Evolutionary conservation across 2,888 invertebrate genomes (phyloP), one percentile per base, ranked within the genome.

Genomic region (Gandaritis pyraliata): DNA sequence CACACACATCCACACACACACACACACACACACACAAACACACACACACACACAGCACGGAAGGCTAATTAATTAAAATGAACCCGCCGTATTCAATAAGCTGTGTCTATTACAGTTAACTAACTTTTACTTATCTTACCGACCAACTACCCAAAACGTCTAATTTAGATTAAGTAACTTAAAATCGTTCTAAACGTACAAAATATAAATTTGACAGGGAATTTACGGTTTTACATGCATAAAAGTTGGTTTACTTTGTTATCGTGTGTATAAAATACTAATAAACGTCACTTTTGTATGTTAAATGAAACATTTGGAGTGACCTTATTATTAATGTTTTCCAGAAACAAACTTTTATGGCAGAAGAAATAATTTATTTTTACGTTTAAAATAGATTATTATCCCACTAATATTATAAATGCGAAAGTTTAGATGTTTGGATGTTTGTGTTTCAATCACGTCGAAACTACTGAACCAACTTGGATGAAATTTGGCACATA

Each of bases 111-210:
- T 83, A 85, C 86, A 83, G 86, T 85, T 87, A 82, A 65, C 74
- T 77, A 80, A 82, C 82, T 87, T 80, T 76, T 69, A 73, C 58
- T 82, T 82, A 80, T 85, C 82, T 65, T 60, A 46, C 56, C 74
- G 71, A 69, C 72, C 76, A 73, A 80, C 68, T 72, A 65, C 70
- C 71, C 67, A 68, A 74, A 76, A 76, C 73, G 73, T 75, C 78
- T 78, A 78, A 81, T 86, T 83, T 80, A 84, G 81, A 84, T 85
- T 81, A 78, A 71, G 65, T 70, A 66, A 65, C 62, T 62, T 58
- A 38, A 65, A 58, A 54, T 41, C 65, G 67, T 64, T 66, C 67
- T 70, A 51, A 23, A 57, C 13, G 38, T 43, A 52, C 65, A 48
- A 64, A 65, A 69, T 66, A 65, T 64, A 62, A 52, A 41, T 53